These are phyloP conservation scores for Tachysurus fulvidraco DNA, from an alignment of 2,113 vertebrate species.

Conservation along the genomic window DNA sequence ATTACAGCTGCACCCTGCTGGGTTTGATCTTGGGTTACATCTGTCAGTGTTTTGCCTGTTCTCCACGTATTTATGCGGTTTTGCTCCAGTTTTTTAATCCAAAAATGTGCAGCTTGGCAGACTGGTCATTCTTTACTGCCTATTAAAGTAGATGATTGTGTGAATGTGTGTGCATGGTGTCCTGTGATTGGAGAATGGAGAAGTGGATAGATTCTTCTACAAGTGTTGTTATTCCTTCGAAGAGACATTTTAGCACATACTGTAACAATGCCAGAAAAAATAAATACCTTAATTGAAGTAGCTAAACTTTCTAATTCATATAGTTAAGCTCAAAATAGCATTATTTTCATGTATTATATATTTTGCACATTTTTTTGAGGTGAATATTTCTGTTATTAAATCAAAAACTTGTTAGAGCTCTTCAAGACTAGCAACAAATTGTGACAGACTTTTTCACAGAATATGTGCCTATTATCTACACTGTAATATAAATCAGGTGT, in stretches of 20 bases:
- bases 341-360: not conserved
- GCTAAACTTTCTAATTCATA: not conserved
- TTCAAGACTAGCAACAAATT: not conserved
- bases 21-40: not conserved
- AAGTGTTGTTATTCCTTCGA: not conserved
- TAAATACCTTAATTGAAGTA: not conserved
- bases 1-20: not conserved
- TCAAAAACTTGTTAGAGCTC: not conserved
- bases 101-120: not conserved
- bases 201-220: not conserved
- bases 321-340: not conserved
- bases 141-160: not conserved
- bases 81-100: not conserved
- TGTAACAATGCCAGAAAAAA: not conserved
- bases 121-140: not conserved
- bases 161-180: not conserved
- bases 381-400: not conserved
- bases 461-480: not conserved
- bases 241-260: not conserved
- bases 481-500: not conserved
- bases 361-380: not conserved
- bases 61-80: not conserved
- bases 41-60: not conserved
- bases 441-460: not conserved
- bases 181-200: not conserved